Percentiles rank a stretch among this genome's conserved stretches.
These are phyloP conservation scores for Clanis bilineata DNA, from an alignment of 2,888 invertebrate species.

Conservation along the genomic window DNA sequence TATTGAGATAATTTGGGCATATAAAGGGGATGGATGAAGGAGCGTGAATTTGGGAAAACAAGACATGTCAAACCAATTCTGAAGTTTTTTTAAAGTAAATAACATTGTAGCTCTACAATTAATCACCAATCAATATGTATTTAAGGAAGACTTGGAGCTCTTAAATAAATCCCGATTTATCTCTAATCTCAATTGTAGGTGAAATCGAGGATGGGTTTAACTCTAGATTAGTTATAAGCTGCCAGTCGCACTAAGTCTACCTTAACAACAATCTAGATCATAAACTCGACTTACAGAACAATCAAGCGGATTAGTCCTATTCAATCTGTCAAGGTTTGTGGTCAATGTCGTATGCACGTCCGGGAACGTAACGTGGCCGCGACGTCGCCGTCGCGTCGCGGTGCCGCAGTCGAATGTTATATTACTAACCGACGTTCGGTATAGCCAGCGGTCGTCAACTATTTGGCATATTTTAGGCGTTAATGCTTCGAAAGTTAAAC, in stretches of 20 bases:
- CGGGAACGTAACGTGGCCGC: constrained; percentile 43
- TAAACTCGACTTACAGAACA: background rate
- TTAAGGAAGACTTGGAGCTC: too few relatives aligned
- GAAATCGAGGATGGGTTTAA: too few relatives aligned
- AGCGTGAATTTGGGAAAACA: too few relatives aligned
- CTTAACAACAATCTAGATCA: background rate
- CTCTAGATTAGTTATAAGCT: too few relatives aligned
- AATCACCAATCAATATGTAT: too few relatives aligned
- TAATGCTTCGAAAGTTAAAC: background rate
- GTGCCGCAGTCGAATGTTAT: constrained; percentile 73
- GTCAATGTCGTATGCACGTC: constrained; percentile 41
- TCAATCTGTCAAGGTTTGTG: constrained; percentile 37
- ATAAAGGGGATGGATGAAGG: too few relatives aligned
- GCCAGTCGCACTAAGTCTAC: background rate
- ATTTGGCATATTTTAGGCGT: constrained; percentile 34
- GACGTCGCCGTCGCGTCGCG: constrained; percentile 52
- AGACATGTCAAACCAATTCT: too few relatives aligned
- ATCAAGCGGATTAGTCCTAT: constrained; percentile 22
- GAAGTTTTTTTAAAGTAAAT: too few relatives aligned
- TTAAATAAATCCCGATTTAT: too few relatives aligned
- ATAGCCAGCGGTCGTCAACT: constrained; percentile 48
- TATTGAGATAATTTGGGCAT: too few relatives aligned
- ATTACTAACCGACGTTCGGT: constrained; percentile 58
- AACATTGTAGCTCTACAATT: too few relatives aligned
- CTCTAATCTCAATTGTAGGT: too few relatives aligned